phyloP scores from a whole-genome alignment of 1,140 invertebrate genomes.

The Brachionus manjavacas region DNA sequence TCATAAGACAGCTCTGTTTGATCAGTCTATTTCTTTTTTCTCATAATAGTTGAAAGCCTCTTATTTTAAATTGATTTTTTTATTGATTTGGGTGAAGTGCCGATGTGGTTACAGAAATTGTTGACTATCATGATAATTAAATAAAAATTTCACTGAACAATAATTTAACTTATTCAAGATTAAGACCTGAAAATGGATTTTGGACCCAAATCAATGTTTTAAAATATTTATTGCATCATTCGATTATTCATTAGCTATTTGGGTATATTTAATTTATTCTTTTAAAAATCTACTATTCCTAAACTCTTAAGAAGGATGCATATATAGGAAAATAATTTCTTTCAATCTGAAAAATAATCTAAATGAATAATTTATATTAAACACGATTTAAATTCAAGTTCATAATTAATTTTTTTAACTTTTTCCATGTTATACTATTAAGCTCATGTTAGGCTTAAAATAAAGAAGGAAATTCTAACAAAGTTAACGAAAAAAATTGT shows the following conservation, averaged over 20 bases:
- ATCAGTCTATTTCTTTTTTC: not conserved
- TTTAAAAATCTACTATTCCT: not conserved
- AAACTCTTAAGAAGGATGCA: not conserved
- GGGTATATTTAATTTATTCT: too few species aligned
- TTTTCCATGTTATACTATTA: too few species aligned
- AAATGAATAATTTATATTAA: not conserved
- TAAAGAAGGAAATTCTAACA: too few species aligned
- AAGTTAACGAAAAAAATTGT: too few species aligned
- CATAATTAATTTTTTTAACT: not conserved
- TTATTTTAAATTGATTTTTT: not conserved
- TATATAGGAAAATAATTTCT: not conserved
- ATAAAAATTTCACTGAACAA: too few species aligned
- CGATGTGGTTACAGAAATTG: too few species aligned
- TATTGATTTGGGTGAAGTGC: not conserved
- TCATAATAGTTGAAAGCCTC: not conserved
- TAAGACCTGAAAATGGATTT: too few species aligned
- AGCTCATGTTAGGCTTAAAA: too few species aligned
- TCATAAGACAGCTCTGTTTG: not conserved
- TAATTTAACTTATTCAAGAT: too few species aligned
- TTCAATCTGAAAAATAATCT: not conserved
- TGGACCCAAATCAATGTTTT: too few species aligned
- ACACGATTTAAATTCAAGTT: not conserved
- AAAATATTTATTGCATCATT: not conserved
- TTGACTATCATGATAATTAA: too few species aligned
- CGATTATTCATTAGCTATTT: not conserved